Evolutionary conservation across 2,888 invertebrate genomes (phyloP).

Genomic region (Clusia tigrina): DNA sequence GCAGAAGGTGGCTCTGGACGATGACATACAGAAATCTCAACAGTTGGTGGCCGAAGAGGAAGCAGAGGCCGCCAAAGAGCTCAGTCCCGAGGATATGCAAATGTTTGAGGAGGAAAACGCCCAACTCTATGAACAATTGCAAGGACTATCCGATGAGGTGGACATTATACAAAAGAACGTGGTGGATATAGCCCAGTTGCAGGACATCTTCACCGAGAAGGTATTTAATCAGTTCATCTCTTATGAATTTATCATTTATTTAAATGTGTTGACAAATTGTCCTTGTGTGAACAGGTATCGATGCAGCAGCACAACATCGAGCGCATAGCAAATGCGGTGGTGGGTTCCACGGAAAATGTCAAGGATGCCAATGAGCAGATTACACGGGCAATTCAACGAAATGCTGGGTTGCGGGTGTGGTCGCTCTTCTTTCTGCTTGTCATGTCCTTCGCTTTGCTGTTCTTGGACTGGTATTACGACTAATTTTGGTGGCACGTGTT

Average conservation of each 20-base stretch:
- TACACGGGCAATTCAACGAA: constrained; percentile 94
- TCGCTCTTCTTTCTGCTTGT: constrained; percentile 94
- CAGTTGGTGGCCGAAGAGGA: constrained; percentile 53
- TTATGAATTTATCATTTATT: background rate
- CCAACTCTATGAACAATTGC: constrained; percentile 84
- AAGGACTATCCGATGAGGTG: constrained; percentile 89
- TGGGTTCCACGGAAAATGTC: constrained; percentile 93
- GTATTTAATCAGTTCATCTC: constrained; percentile 53
- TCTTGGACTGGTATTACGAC: constrained; percentile 99
- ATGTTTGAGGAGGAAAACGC: constrained; percentile 93
- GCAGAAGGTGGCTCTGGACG: constrained; percentile 58
- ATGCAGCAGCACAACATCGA: constrained; percentile 95
- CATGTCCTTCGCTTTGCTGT: constrained; percentile 93
- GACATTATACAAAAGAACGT: constrained; percentile 91
- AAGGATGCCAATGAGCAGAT: constrained; percentile 97
- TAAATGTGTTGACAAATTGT: background rate
- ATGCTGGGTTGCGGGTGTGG: constrained; percentile 94
- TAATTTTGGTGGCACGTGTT: no score
- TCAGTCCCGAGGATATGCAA: constrained; percentile 88
- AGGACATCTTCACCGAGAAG: constrained; percentile 96
- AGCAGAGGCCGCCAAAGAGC: constrained; percentile 57
- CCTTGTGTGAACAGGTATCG: constrained; percentile 69
- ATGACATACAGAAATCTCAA: constrained; percentile 58
- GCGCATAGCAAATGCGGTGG: constrained; percentile 85
- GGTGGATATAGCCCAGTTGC: constrained; percentile 92